A percentile compares a stretch with the other conserved stretches of the same genome.
Conservation (phyloP, 1,140 invertebrate genomes). For the Oppia nitens region DNA sequence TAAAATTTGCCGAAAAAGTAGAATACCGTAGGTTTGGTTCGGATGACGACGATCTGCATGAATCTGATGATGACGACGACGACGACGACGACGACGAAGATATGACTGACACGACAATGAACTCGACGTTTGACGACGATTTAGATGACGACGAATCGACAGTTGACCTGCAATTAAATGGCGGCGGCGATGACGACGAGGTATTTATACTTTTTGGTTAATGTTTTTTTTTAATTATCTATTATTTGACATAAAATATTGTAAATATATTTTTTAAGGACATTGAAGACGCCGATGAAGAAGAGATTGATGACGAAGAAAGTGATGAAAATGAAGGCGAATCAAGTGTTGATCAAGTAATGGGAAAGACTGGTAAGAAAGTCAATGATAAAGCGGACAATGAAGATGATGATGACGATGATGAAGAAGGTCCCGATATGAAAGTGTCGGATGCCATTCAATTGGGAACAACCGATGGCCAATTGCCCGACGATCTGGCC, state of each 20-base stretch:
- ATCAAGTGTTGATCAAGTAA: slow-evolving; percentile 32
- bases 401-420: slow-evolving; percentile 24
- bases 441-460: slow-evolving; percentile 11
- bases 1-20: slow-evolving; percentile 26
- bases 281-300: slow-evolving; percentile 14
- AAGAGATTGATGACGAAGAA: slow-evolving; percentile 13
- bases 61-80: slow-evolving; percentile 25
- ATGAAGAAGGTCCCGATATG: slow-evolving; percentile 6
- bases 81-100: no score
- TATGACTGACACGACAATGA: no score
- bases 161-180: slow-evolving; percentile 27
- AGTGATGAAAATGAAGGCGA: slow-evolving; percentile 16
- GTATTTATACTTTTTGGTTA: no score
- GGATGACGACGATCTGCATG: slow-evolving; percentile 15
- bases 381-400: slow-evolving; percentile 2
- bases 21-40: not conserved
- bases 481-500: slow-evolving; percentile 45
- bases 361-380: slow-evolving; percentile 20
- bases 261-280: no score
- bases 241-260: no score
- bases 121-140: slow-evolving; percentile 9
- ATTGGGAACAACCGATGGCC: slow-evolving; percentile 7
- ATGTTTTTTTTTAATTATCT: no score
- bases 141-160: slow-evolving; percentile 19
- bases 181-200: slow-evolving; percentile 15